Conservation (phyloP, 2,113 vertebrate genomes). For the Neogale vison region DNA sequence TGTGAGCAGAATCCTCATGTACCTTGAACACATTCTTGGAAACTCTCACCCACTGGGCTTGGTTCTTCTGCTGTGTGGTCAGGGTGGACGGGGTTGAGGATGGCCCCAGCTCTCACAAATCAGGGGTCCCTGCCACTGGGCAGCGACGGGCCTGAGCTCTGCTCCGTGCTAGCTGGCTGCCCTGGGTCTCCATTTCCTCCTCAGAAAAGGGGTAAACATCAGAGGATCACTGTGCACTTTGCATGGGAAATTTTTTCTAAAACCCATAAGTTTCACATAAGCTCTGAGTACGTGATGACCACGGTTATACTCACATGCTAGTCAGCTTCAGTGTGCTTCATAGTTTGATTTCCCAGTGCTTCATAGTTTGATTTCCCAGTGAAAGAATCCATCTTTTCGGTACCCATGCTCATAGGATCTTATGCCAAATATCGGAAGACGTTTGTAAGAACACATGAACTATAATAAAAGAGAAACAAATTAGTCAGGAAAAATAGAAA, state of each 20-base stretch:
- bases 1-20: not conserved
- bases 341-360: not conserved
- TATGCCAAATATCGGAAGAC: not conserved
- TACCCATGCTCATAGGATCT: not conserved
- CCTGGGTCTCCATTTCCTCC: not conserved
- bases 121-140: fast-evolving
- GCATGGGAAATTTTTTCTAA: not conserved
- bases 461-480: not conserved
- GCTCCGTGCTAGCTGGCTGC: too few species aligned
- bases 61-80: not conserved
- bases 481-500: not conserved
- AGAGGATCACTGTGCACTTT: not conserved
- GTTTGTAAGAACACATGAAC: not conserved
- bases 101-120: fast-evolving
- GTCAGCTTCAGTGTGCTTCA: not conserved
- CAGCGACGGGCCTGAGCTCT: fast-evolving
- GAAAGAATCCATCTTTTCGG: not conserved
- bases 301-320: not conserved
- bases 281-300: not conserved
- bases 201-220: not conserved
- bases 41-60: fast-evolving
- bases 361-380: not conserved
- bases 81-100: not conserved
- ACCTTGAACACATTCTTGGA: not conserved
- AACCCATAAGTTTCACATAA: not conserved